These are phyloP conservation scores for Epistrophe grossulariae DNA, from an alignment of 2,888 invertebrate genomes.

Conservation along the genomic window DNA sequence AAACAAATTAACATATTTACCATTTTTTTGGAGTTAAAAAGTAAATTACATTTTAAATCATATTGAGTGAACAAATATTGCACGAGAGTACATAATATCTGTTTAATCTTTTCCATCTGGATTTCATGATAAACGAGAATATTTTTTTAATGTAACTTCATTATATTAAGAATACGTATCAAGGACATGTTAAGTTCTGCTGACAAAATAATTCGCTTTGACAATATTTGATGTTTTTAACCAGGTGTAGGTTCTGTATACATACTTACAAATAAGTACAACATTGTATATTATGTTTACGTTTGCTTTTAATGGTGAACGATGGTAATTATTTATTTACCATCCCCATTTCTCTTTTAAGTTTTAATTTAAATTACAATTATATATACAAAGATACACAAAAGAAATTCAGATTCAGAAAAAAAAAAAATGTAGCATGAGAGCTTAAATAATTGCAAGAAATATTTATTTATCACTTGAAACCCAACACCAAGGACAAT, in stretches of 20 bases:
- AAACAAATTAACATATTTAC: too few species aligned
- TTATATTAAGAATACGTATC: neutral
- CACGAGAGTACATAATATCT: neutral
- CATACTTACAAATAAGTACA: too few species aligned
- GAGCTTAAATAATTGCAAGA: conserved; percentile 6
- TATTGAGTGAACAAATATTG: neutral
- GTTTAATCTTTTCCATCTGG: neutral
- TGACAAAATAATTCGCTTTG: neutral
- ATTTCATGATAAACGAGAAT: neutral
- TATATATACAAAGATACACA: neutral
- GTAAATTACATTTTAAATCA: neutral
- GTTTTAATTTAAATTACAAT: neutral
- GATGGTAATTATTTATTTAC: neutral
- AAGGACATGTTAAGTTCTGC: neutral
- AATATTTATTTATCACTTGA: conserved; percentile 3
- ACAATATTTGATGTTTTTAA: conserved; percentile 2
- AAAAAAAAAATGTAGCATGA: neutral
- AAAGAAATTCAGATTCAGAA: neutral
- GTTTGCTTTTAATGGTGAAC: neutral
- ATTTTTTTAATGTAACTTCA: neutral
- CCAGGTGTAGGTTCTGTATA: neutral
- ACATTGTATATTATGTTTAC: too few species aligned
- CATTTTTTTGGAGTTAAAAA: neutral
- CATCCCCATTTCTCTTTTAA: neutral
- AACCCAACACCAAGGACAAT: neutral